Percentiles rank a stretch among this genome's conserved stretches.
Conservation (phyloP, 2,888 invertebrate genomes). For the Taenaris catops region DNA sequence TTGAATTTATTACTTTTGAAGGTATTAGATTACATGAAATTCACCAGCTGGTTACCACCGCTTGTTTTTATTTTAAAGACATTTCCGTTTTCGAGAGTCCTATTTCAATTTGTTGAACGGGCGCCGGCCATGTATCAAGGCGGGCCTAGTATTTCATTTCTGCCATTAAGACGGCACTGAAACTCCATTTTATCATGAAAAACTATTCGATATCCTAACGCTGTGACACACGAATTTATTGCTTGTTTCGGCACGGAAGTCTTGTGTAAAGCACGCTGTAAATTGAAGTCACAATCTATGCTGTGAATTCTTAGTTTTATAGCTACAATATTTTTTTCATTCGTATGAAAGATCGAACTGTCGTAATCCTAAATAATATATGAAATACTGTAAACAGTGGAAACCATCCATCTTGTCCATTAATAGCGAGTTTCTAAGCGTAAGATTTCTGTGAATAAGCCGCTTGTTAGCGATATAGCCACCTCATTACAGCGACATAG, state of each 20-base stretch:
- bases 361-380: too few species aligned
- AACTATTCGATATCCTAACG: constrained; percentile 39
- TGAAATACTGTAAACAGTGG: too few species aligned
- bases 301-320: neutral
- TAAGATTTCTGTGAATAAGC: too few species aligned
- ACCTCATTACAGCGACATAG: too few species aligned
- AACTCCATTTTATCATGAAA: constrained; percentile 40
- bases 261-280: constrained; percentile 24
- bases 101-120: constrained; percentile 27
- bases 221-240: constrained; percentile 33
- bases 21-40: too few species aligned
- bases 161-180: constrained; percentile 39
- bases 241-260: constrained; percentile 29
- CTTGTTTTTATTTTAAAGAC: constrained; percentile 10
- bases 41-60: too few species aligned
- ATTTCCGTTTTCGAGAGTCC: constrained; percentile 21
- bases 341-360: neutral
- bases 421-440: too few species aligned
- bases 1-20: too few species aligned
- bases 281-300: constrained; percentile 18
- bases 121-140: constrained; percentile 31
- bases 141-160: constrained; percentile 37
- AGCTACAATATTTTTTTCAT: neutral
- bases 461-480: too few species aligned
- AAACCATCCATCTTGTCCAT: too few species aligned